Base-by-base conservation (phyloP, 1,140 invertebrate species). In the Venturia canescens region DNA sequence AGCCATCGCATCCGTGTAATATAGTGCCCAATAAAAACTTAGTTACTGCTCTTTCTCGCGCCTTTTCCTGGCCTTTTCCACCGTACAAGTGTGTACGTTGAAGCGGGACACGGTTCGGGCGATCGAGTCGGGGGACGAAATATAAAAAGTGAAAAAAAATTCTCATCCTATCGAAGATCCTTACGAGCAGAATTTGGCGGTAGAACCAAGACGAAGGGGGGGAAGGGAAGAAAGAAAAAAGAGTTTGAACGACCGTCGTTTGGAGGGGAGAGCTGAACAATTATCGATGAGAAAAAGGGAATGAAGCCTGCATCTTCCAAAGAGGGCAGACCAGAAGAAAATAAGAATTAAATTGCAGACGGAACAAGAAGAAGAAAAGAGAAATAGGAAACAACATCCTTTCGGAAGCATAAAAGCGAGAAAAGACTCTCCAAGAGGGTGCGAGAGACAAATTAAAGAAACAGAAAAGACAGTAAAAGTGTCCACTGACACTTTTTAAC, bases 21-120 rank as follows among this genome's bases (percentile, higher is more conserved):
- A 90, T 89, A 91, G 87, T 85, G 79, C 84, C 86, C 88, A 89
- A 91, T 91, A 92, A 92, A 91, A 91, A 90, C 87, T 89, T 89
- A 89, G 89, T 90, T 91, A 91, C 88, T 84, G 87, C 78, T 79
- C 53, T 50, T 81, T 82, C 66, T 60, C 63, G 67, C 79, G 78
- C 71, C 74, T 81, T 38, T 67, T 18, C 63, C 18, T 79, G 21
- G 67, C 31, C 29, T 60, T 44, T n/a, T 38, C n/a, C 57, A n/a
- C 34, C 16, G 23, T n/a, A n/a, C n/a, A n/a, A 15, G 11, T 26
- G 57, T 72, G 79, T 57, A 50, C 21, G 78, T 84, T 81, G 72
- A 75, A n/a, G 57, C 16, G 18, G n/a, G 57, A 60, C 21, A 27
- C 72, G 57, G 50, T 75, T 57, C n/a, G n/a, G n/a, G 63, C 15